phyloP scores from a whole-genome alignment of 1,140 invertebrate genomes.

The Chironomus tepperi region DNA sequence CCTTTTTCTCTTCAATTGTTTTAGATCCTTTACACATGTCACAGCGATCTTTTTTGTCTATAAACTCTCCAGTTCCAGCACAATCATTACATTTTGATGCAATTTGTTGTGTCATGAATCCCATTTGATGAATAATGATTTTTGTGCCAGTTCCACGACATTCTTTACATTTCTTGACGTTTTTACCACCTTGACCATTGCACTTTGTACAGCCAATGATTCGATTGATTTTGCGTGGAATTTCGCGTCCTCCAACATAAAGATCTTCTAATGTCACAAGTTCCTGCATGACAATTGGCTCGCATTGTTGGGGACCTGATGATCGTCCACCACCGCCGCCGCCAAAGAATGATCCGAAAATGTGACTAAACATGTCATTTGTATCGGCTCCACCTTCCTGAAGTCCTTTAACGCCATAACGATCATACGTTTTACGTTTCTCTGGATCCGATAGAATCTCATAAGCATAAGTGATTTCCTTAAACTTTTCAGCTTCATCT shows the following conservation, averaged over 20 bases:
- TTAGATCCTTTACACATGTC: conserved; percentile 73
- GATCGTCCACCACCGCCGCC: conserved; percentile 33
- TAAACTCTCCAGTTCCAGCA: conserved; percentile 59
- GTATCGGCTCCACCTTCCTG: conserved; percentile 57
- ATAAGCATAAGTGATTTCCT: conserved; percentile 82
- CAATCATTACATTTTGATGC: conserved; percentile 65
- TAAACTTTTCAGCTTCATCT: conserved; percentile 73
- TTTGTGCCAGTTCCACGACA: conserved; percentile 75
- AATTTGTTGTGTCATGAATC: conserved; percentile 67
- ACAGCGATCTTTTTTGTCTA: conserved; percentile 75
- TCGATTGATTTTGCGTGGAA: conserved; percentile 76
- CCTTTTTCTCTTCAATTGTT: conserved; percentile 65
- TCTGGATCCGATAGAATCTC: conserved; percentile 69
- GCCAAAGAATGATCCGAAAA: conserved; percentile 54
- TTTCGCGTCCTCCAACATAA: conserved; percentile 73
- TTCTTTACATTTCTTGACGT: conserved; percentile 56
- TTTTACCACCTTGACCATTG: conserved; percentile 73
- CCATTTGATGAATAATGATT: conserved; percentile 33
- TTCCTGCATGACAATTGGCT: conserved; percentile 34
- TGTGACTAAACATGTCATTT: conserved; percentile 54
- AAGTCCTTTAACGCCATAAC: conserved; percentile 67
- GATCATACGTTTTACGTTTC: conserved; percentile 62
- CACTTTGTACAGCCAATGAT: conserved; percentile 71
- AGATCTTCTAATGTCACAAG: conserved; percentile 83
- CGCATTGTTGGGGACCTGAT: background rate